phyloP scores from a whole-genome alignment of 2,797 vertebrate species.

The Protosalanx chinensis region DNA sequence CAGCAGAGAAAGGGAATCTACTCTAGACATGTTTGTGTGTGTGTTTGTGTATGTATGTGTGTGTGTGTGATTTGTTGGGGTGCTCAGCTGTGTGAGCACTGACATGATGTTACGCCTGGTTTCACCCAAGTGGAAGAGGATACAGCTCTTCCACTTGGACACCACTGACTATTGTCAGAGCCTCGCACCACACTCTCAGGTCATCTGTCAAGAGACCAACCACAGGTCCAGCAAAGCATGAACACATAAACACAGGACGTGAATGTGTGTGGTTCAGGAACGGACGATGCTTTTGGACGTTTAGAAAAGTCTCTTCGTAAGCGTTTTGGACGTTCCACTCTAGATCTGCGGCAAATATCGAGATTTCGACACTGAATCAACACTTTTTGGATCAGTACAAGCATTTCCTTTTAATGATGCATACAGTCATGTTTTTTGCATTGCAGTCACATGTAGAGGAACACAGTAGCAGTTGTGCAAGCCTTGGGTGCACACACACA shows the following conservation, averaged over 20 bases:
- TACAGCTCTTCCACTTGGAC: slow-evolving; percentile 26
- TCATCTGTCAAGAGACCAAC: slow-evolving; percentile 29
- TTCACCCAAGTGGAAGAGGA: slow-evolving; percentile 30
- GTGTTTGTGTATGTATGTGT: not conserved
- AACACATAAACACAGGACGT: slow-evolving; percentile 1
- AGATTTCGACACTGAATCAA: slow-evolving; percentile 20
- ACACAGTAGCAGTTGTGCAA: slow-evolving; percentile 12
- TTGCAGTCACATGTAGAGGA: slow-evolving; percentile 11
- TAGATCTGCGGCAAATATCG: not conserved
- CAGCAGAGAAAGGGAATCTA: not conserved
- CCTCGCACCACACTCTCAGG: slow-evolving; percentile 14
- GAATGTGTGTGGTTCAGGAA: slow-evolving; percentile 7
- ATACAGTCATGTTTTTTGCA: slow-evolving; percentile 1
- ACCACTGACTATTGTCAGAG: slow-evolving; percentile 23
- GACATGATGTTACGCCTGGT: slow-evolving; percentile 43
- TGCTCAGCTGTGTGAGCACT: slow-evolving; percentile 44
- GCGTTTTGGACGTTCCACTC: not conserved
- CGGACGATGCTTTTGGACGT: not conserved
- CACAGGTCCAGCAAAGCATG: slow-evolving; percentile 30
- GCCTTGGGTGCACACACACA: slow-evolving; percentile 11
- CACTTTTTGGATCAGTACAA: slow-evolving; percentile 17
- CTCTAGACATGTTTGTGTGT: not conserved
- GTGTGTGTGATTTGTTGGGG: slow-evolving; percentile 10
- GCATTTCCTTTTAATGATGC: slow-evolving; percentile 42
- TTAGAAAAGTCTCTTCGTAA: not conserved